A percentile compares a stretch with the other conserved stretches of the same genome.
phyloP scores from a whole-genome alignment of 2,888 invertebrate genomes.

The Uropetala carovei region DNA sequence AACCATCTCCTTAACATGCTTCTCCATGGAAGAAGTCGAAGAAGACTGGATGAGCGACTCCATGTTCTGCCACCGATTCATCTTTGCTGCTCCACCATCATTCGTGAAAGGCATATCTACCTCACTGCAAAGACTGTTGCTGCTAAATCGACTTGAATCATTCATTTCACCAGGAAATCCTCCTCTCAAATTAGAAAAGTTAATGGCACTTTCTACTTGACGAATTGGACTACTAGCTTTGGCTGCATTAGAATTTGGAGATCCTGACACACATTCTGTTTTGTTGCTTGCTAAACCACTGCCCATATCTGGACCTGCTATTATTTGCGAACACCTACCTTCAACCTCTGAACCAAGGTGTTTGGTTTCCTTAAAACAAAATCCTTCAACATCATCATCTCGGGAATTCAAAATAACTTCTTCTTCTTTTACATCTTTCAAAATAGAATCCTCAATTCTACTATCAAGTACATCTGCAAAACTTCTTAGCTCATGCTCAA shows the following conservation, averaged over 20 bases:
- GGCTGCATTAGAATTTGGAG: not conserved
- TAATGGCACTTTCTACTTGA: conserved; percentile 43
- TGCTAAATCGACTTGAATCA: conserved; percentile 11
- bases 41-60: conserved; percentile 42
- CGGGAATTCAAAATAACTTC: not conserved
- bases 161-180: not conserved
- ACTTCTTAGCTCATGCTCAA: not conserved
- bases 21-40: conserved; percentile 26
- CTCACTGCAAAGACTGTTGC: conserved; percentile 59
- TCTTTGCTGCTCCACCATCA: conserved; percentile 25
- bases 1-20: not conserved
- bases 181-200: not conserved
- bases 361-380: not conserved
- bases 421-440: not conserved
- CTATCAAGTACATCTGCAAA: conserved; percentile 21
- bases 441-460: not conserved
- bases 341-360: not conserved
- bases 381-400: not conserved
- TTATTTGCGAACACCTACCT: not conserved
- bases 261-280: not conserved
- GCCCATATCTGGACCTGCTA: not conserved
- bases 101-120: conserved; percentile 15
- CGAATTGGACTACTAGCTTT: not conserved
- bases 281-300: not conserved
- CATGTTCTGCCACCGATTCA: conserved; percentile 63